Percentiles rank a stretch among this genome's conserved stretches.
phyloP scores from a whole-genome alignment of 2,888 invertebrate genomes.

The Macrophya alboannulata region DNA sequence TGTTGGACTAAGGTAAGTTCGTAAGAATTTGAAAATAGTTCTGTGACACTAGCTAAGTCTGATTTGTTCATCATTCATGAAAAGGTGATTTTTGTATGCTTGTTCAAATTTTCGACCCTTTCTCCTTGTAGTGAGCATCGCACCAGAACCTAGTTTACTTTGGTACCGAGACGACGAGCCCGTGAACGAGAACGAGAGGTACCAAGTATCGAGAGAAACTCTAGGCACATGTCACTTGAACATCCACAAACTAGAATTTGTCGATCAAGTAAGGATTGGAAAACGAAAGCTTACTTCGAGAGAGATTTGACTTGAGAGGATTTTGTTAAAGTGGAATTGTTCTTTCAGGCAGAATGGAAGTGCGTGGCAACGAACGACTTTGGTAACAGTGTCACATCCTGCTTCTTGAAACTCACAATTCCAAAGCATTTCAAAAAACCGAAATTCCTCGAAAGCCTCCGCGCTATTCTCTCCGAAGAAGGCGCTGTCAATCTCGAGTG shows the following conservation, averaged over 20 bases:
- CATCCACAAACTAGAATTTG: slow-evolving; percentile 88
- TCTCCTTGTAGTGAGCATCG: slow-evolving; percentile 84
- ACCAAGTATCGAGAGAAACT: slow-evolving; percentile 86
- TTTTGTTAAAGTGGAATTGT: not conserved
- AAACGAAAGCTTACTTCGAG: not conserved
- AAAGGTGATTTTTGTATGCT: not conserved
- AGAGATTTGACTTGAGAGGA: not conserved
- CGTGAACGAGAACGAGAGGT: slow-evolving; percentile 86
- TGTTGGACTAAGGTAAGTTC: slow-evolving; percentile 17
- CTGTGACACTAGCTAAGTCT: not conserved
- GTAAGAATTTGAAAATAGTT: not conserved
- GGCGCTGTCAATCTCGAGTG: slow-evolving; percentile 96
- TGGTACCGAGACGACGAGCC: slow-evolving; percentile 95
- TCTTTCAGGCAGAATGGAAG: slow-evolving; percentile 90
- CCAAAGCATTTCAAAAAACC: slow-evolving; percentile 95
- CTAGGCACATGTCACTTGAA: slow-evolving; percentile 88
- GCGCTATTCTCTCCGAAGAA: slow-evolving; percentile 93
- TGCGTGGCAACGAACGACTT: slow-evolving; percentile 94
- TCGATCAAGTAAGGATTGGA: slow-evolving; percentile 84
- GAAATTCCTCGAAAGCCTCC: slow-evolving; percentile 91
- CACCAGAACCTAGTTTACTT: slow-evolving; percentile 90
- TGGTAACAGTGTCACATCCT: slow-evolving; percentile 94
- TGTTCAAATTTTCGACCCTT: not conserved
- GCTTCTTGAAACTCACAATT: slow-evolving; percentile 91
- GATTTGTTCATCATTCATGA: not conserved